These are phyloP conservation scores for Eretmocerus hayati DNA, from an alignment of 2,888 invertebrate genomes.

Conservation along the genomic window DNA sequence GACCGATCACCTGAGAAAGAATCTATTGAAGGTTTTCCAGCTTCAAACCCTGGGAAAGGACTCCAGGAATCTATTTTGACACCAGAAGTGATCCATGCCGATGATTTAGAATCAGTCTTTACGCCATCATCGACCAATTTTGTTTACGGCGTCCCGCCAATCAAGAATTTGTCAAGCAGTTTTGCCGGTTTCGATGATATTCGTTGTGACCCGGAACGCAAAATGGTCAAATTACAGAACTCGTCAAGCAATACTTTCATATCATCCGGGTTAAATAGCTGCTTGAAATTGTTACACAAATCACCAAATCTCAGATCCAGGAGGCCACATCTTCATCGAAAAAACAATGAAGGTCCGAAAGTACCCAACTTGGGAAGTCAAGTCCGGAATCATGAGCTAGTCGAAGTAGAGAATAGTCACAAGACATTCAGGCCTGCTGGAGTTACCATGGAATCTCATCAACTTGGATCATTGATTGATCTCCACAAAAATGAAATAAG, in stretches of 20 bases:
- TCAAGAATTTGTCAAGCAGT: background rate
- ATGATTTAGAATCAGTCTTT: conserved; percentile 35
- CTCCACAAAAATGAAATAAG: too few species aligned
- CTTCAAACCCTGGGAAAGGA: conserved; percentile 22
- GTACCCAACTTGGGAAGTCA: too few species aligned
- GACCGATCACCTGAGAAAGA: conserved; percentile 23
- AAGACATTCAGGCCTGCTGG: too few species aligned
- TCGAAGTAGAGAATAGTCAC: too few species aligned
- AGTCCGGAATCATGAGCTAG: too few species aligned
- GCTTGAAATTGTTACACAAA: conserved; percentile 12
- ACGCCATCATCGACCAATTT: conserved; percentile 31
- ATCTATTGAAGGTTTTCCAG: conserved; percentile 18
- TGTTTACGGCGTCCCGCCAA: conserved; percentile 32
- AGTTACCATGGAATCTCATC: too few species aligned
- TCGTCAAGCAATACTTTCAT: background rate
- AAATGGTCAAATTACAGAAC: background rate
- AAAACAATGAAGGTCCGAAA: conserved; percentile 1
- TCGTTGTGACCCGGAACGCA: too few species aligned
- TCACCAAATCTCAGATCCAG: conserved; percentile 17
- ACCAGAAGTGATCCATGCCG: conserved; percentile 36
- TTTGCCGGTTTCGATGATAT: too few species aligned
- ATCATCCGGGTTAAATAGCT: conserved; percentile 5
- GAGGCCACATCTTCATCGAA: conserved; percentile 5
- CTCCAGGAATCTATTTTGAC: conserved; percentile 35
- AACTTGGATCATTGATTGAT: too few species aligned